phyloP scores from a whole-genome alignment of 2,888 invertebrate genomes.

The Mycogona germanica region DNA sequence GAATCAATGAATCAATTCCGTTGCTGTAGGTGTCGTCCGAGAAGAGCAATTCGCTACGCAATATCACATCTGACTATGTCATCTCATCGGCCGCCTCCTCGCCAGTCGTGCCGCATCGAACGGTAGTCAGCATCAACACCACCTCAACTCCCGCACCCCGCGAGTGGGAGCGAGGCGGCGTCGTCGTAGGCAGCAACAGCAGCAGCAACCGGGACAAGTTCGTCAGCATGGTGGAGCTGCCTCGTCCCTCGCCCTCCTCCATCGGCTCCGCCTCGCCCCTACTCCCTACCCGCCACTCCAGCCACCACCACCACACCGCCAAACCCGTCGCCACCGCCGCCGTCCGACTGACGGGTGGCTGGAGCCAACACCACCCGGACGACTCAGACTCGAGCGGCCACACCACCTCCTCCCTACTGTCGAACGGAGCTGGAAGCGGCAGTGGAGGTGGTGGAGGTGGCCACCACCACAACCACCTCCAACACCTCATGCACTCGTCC shows the following conservation, averaged over 20 bases:
- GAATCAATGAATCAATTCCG: too few relatives aligned
- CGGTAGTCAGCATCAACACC: not conserved
- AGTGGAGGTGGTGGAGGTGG: too few relatives aligned
- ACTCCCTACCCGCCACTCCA: not conserved
- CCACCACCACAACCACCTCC: too few relatives aligned
- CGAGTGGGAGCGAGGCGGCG: not conserved
- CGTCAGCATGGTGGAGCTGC: conserved; percentile 1
- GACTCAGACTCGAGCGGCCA: too few relatives aligned
- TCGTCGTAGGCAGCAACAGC: too few relatives aligned
- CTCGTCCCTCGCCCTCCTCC: not conserved
- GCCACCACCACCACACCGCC: not conserved
- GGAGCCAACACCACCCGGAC: too few relatives aligned
- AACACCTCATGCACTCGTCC: too few relatives aligned
- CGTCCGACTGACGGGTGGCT: too few relatives aligned
- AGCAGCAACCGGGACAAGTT: conserved; percentile 3
- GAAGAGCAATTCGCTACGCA: too few relatives aligned
- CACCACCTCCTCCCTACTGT: too few relatives aligned
- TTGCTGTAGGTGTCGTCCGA: too few relatives aligned
- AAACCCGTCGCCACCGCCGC: not conserved
- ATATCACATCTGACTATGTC: conserved; percentile 1
- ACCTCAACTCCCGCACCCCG: not conserved
- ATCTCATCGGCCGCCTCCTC: not conserved
- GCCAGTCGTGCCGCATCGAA: not conserved
- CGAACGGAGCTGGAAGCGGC: too few relatives aligned
- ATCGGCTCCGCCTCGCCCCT: not conserved